Evolutionary conservation across 2,113 vertebrate genomes (phyloP).

Genomic region (Sinocyclocheilus grahami): DNA sequence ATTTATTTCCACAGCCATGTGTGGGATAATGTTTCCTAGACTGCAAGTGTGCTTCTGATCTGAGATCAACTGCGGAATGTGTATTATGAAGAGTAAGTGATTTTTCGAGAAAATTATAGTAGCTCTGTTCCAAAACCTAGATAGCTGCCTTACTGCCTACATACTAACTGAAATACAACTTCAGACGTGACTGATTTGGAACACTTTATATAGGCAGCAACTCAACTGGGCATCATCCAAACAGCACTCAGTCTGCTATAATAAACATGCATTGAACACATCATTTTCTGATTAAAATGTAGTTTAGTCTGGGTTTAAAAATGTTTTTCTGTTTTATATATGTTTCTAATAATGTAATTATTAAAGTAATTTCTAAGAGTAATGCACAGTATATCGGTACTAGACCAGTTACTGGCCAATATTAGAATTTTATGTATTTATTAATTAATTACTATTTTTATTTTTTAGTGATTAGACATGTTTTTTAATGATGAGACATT

Average conservation of each 20-base stretch:
- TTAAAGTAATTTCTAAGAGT: no score
- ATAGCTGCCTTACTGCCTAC: conserved; percentile 5
- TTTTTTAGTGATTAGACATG: no score
- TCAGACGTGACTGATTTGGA: conserved; percentile 1
- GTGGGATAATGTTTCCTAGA: conserved; percentile 41
- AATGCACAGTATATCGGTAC: no score
- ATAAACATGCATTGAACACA: background rate
- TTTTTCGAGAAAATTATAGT: background rate
- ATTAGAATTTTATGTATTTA: no score
- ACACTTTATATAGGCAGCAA: background rate
- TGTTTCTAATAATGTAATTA: no score
- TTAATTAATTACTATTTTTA: no score
- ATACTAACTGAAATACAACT: conserved; percentile 6
- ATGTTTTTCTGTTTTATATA: no score
- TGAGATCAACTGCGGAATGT: background rate
- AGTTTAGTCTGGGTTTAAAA: no score
- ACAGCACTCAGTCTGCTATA: background rate
- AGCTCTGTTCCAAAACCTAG: conserved; percentile 11
- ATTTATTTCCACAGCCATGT: conserved; percentile 42
- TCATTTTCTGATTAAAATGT: background rate
- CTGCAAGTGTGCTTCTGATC: conserved; percentile 35
- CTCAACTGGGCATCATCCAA: background rate
- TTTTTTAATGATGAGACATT: no score
- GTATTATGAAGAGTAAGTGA: no score
- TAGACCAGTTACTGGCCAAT: no score